These are phyloP conservation scores for Apamea epomidion DNA, from an alignment of 2,888 invertebrate genomes.

Conservation along the genomic window DNA sequence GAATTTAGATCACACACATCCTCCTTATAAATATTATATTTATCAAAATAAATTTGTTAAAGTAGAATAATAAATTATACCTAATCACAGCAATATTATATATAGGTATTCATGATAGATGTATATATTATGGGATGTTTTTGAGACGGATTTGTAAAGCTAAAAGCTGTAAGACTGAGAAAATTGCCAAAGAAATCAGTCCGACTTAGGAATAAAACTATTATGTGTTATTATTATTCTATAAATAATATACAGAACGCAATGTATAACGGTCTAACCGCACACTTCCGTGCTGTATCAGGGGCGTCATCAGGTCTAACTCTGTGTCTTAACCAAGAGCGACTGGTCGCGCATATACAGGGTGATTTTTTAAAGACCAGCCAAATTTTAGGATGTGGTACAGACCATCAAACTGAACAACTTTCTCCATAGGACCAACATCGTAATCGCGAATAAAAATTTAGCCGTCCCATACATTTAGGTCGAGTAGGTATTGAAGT, in stretches of 20 bases:
- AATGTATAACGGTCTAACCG: neutral
- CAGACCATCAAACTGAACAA: too few species aligned
- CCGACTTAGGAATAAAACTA: neutral
- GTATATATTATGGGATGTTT: neutral
- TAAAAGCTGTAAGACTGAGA: slow-evolving; percentile 7
- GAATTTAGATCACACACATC: slow-evolving; percentile 29
- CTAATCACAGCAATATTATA: neutral
- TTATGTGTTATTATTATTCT: neutral
- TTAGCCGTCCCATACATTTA: too few species aligned
- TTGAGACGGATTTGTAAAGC: neutral
- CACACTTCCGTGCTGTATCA: neutral
- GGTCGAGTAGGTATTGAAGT: too few species aligned
- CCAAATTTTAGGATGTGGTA: too few species aligned
- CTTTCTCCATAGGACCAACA: too few species aligned
- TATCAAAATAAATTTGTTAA: slow-evolving; percentile 37
- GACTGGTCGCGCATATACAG: too few species aligned
- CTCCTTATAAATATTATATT: slow-evolving; percentile 39
- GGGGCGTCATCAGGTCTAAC: neutral
- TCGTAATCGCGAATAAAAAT: too few species aligned
- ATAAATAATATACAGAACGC: neutral
- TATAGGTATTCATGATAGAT: neutral
- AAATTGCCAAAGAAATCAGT: slow-evolving; percentile 1
- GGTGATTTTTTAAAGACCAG: too few species aligned
- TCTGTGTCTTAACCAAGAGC: neutral
- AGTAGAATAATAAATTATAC: slow-evolving; percentile 13